Conservation (phyloP, 2,797 vertebrate genomes). For the Syndactyla subalaris region DNA sequence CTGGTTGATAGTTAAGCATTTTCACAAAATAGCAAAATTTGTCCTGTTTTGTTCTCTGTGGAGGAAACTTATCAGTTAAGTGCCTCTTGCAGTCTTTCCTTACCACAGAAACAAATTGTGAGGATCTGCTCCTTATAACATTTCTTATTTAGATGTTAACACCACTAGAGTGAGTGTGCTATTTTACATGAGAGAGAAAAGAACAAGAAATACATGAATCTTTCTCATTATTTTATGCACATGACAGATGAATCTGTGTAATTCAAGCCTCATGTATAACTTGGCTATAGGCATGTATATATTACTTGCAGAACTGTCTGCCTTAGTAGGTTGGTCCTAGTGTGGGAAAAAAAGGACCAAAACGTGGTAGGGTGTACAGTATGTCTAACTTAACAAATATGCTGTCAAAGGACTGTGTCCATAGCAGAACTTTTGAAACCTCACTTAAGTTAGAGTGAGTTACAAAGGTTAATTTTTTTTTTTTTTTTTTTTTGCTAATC, state of each 20-base stretch:
- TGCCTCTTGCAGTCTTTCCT: background rate
- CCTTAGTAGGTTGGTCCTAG: background rate
- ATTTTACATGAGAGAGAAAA: background rate
- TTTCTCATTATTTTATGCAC: background rate
- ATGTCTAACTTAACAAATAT: background rate
- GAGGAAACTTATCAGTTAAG: background rate
- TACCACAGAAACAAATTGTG: background rate
- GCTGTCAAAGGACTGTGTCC: background rate
- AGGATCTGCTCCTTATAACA: background rate
- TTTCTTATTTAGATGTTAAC: background rate
- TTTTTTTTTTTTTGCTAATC: background rate
- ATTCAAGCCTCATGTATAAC: background rate
- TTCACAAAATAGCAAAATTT: background rate
- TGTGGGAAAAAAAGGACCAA: background rate
- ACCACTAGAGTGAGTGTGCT: rapidly evolving
- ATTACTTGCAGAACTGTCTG: background rate
- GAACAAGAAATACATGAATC: background rate
- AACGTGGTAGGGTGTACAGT: background rate
- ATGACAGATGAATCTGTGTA: background rate
- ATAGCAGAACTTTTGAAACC: background rate
- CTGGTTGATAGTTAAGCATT: background rate
- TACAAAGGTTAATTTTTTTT: background rate
- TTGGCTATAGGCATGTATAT: background rate
- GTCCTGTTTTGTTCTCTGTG: background rate
- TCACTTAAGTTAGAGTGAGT: background rate